These are phyloP conservation scores for Gadopsis bispinosus DNA, from an alignment of 2,797 vertebrate genomes.

Conservation along the genomic window DNA sequence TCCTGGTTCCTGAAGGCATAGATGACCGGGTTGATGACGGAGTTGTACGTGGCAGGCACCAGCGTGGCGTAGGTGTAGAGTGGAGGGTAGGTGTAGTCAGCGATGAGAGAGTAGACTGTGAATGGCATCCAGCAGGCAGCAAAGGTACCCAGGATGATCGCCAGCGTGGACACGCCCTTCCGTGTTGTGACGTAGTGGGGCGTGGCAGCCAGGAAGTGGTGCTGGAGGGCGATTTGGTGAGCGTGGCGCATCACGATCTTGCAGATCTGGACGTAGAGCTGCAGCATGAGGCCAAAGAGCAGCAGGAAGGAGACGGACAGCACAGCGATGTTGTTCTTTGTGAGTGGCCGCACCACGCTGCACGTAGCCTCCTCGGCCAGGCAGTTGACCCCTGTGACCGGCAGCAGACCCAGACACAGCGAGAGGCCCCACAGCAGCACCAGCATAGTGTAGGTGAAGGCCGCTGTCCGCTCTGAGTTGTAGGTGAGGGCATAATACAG, in stretches of 20 bases:
- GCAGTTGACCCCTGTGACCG: slow-evolving; percentile 96
- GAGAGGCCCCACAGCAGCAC: slow-evolving; percentile 95
- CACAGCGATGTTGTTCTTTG: slow-evolving; percentile 96
- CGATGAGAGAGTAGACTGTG: slow-evolving; percentile 96
- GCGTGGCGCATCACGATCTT: slow-evolving; percentile 98
- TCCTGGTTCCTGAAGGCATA: slow-evolving; percentile 99
- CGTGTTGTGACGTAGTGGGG: slow-evolving; percentile 98
- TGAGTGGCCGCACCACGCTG: slow-evolving; percentile 96
- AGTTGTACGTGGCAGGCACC: slow-evolving; percentile 98
- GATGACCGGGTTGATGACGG: slow-evolving; percentile 98
- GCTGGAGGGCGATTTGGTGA: slow-evolving; percentile 98
- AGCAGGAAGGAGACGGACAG: slow-evolving; percentile 97
- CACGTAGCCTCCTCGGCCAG: slow-evolving; percentile 93
- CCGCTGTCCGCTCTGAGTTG: slow-evolving; percentile 96
- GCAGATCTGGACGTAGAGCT: slow-evolving; percentile 98
- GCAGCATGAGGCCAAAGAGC: slow-evolving; percentile 98
- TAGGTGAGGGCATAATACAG: slow-evolving; percentile 98
- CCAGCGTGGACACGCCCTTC: slow-evolving; percentile 97
- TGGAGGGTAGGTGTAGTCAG: slow-evolving; percentile 97
- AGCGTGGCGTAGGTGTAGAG: slow-evolving; percentile 98
- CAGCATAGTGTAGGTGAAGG: slow-evolving; percentile 97
- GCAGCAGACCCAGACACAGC: slow-evolving; percentile 93
- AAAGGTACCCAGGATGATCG: slow-evolving; percentile 97
- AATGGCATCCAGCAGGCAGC: slow-evolving; percentile 99
- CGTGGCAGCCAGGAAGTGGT: slow-evolving; percentile 97